Base-by-base conservation (phyloP, 2,888 invertebrate genomes). In the Eueremaeus valkanovi region DNA sequence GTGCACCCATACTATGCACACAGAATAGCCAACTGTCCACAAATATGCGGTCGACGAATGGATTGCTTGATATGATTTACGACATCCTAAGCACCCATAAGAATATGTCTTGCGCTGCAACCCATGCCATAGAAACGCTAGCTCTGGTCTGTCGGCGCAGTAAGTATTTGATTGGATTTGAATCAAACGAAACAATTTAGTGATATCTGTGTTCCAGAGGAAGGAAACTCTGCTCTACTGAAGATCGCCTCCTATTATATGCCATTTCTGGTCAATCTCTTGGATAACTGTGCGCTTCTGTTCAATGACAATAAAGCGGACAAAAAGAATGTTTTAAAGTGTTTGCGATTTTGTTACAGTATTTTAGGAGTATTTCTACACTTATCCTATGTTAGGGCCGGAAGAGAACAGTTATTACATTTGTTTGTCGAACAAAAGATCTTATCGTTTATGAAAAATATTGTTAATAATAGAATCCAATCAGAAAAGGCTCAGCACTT, bases 401-500 rank as follows among this genome's bases (percentile, higher is more conserved):
- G 51, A 13, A 51, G 51, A 51, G 51, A 51, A 8, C n/a, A 51
- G 9, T 51, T 51, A 21, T 13, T 51, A 13, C 51, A 51, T 51
- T 51, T 21, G n/a, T 51, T n/a, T 51, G n/a, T 51, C 9, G n/a
- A 51, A 13, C 51, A 51, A 13, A 51, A 51, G 6, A n/a, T 51
- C 6, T 51, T 51, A n/a, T 13, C 51, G 9, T 51, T 51, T 51
- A 51, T 51, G 51, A 51, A 51, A 13, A 51, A 6, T 6, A 51
- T 51, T 13, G n/a, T 51, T 21, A 5, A 51, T 6, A 51, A 51
- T 6, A 51, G n/a, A 6, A 51, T n/a, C 6, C 16, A 21, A 51
- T 13, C n/a, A 13, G 51, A 51, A 51, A 51, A n/a, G n/a, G 76
- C 75, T 24, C 72, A 75, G 49, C 73, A 86, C 72, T 89, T 88